Base-by-base conservation (phyloP, 2,113 vertebrate genomes). In the Myodes glareolus region DNA sequence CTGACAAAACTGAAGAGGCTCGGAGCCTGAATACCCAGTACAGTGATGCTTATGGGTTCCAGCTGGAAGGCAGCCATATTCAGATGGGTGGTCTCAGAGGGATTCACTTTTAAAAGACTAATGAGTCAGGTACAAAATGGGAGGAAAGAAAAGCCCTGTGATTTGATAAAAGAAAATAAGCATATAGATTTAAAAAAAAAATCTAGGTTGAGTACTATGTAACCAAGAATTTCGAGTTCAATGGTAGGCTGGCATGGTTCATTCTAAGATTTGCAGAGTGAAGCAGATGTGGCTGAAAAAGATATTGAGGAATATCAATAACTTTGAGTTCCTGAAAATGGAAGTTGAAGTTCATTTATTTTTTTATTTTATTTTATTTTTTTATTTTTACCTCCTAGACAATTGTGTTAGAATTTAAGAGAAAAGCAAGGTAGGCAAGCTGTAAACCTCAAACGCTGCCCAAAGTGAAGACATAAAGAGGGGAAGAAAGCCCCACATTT, bases 151-250 rank as follows among this genome's bases (percentile, higher is more conserved):
- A 75, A 33, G 14, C 12, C 19, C 19, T 76, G 25, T 85, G 75
- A 76, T 91, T 58, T 86, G 55, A 90, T 70, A 52, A 58, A 87
- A 92, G 13, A 73, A 90, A 84, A 87, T 27, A 95, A 92, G 87
- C 31, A 70, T 4, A 23, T 3, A 52, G 47, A 81, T 47, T 0
- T 16, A 47, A 87, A 73, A 80, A 52, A 75, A n/a, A n/a, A n/a
- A n/a, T n/a, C n/a, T 42, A 4, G 9, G 72, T 25, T 76, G 9
- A 23, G 65, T 77, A 47, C 58, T 65, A 36, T 67, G 1, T 75
- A 97, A 78, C 16, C 9, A 68, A 91, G 50, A 52, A 81, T 25
- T 95, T 95, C 58, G 84, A 67, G 36, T 70, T 94, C 55, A 39
- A 7, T 70, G 42, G 68, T 86, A 73, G 12, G 21, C 7, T 47